phyloP scores from a whole-genome alignment of 2,113 vertebrate species.

The Mystacornis crossleyi region DNA sequence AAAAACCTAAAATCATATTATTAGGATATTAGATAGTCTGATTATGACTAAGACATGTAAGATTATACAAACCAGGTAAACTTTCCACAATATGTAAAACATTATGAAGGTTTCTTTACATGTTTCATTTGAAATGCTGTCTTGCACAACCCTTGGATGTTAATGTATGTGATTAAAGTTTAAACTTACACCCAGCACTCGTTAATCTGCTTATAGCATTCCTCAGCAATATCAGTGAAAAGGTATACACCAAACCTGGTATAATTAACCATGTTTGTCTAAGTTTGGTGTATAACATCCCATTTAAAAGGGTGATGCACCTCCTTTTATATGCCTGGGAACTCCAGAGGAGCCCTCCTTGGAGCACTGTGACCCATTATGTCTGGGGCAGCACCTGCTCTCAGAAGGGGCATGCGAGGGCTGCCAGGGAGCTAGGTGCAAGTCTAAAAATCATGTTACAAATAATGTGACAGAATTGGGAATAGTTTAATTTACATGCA shows the following conservation, averaged over 20 bases:
- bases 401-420: neutral
- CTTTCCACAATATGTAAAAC: neutral
- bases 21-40: neutral
- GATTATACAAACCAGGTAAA: neutral
- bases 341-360: neutral
- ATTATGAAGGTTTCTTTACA: neutral
- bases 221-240: neutral
- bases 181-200: neutral
- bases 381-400: neutral
- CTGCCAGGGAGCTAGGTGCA: neutral
- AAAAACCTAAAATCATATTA: neutral
- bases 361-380: rapidly evolving
- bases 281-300: neutral
- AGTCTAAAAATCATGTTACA: neutral
- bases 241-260: neutral
- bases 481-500: neutral
- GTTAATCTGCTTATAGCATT: neutral
- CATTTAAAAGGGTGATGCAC: neutral
- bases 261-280: neutral
- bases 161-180: neutral
- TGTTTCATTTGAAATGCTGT: neutral
- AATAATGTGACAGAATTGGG: neutral
- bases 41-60: neutral
- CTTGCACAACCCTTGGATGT: neutral
- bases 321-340: neutral